phyloP scores from a whole-genome alignment of 2,113 vertebrate species.

The Chunga burmeisteri region DNA sequence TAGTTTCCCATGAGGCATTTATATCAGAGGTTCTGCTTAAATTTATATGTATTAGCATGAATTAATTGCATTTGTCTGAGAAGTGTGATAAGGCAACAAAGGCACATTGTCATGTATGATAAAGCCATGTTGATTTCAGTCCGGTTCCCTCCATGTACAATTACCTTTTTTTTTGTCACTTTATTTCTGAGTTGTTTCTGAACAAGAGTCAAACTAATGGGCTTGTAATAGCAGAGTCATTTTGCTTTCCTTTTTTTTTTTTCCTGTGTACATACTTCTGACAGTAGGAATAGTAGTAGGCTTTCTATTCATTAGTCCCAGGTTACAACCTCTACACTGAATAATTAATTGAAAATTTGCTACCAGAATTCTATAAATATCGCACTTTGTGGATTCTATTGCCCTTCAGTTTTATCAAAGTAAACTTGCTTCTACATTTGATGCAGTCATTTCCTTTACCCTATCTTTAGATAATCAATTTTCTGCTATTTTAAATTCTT shows the following conservation, averaged over 20 bases:
- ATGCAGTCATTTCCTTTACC: background rate
- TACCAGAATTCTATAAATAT: background rate
- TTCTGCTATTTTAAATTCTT: background rate
- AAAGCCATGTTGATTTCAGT: background rate
- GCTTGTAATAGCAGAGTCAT: background rate
- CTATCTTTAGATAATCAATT: background rate
- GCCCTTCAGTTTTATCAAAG: background rate
- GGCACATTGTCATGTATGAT: background rate
- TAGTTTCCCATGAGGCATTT: background rate
- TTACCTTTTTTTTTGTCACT: background rate
- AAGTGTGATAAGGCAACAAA: background rate
- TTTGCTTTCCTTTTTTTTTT: background rate
- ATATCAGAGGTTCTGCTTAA: background rate
- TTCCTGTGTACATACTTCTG: fast-evolving
- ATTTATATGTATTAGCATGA: background rate
- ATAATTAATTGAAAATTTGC: background rate
- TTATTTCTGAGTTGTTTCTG: background rate
- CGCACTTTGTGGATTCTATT: background rate
- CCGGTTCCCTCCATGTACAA: background rate
- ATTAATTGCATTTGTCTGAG: background rate
- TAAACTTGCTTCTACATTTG: background rate
- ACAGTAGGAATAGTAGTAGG: background rate
- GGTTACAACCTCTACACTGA: background rate
- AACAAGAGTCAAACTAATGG: background rate
- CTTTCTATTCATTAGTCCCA: background rate